Conservation (phyloP, 1,140 invertebrate species). For the Physella acuta region DNA sequence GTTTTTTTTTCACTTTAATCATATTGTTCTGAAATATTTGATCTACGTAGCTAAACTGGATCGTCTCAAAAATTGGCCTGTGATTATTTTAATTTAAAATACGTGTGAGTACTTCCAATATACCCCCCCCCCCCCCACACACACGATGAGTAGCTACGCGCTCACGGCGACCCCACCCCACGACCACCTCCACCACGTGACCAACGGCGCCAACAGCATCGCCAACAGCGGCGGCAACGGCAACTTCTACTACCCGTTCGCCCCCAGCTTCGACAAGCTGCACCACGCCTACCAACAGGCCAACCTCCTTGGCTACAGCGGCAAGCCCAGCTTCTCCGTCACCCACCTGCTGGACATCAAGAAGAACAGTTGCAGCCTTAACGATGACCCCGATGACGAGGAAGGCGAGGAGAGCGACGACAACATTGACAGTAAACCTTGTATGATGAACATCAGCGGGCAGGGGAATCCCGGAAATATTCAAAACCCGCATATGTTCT, state of each 20-base stretch:
- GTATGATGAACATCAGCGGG: background rate
- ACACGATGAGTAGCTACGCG: conserved; percentile 13
- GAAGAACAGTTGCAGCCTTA: background rate
- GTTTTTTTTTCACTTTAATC: no score
- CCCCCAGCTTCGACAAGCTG: background rate
- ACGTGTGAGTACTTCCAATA: no score
- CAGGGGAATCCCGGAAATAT: background rate
- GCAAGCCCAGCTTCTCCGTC: conserved; percentile 4
- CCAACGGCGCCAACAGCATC: background rate
- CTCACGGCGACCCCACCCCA: conserved; percentile 1
- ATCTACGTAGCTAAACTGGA: no score
- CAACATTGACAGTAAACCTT: conserved; percentile 3
- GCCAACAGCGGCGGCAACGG: background rate
- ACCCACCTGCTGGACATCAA: conserved; percentile 7
- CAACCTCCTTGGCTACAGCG: background rate
- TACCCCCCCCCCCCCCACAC: no score
- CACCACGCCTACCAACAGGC: conserved; percentile 5
- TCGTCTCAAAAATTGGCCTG: no score
- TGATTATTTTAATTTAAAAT: no score
- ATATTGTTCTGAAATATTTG: no score
- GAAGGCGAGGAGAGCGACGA: conserved; percentile 12
- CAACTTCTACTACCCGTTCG: background rate
- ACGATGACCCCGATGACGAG: background rate
- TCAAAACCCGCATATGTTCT: background rate
- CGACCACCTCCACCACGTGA: conserved; percentile 8